Evolutionary conservation across 2,888 invertebrate genomes (phyloP), one percentile per base, ranked within the genome.

Genomic region (Empis stercorea): DNA sequence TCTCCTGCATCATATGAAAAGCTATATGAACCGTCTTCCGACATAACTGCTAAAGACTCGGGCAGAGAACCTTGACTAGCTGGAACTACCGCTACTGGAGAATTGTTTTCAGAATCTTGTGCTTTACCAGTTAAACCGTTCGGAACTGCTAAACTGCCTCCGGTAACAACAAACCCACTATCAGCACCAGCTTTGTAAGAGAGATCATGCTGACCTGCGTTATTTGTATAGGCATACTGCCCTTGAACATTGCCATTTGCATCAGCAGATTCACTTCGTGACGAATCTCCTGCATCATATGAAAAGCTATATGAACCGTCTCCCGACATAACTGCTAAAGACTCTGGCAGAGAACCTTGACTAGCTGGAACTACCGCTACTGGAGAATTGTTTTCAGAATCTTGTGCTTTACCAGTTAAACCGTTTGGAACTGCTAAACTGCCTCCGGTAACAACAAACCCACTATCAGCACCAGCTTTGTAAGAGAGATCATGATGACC

Each of bases 401-500:
- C 7, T 9, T 27, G 23, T 27, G 7, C 11, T 34, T n/a, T 7
- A 5, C n/a, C 34, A 5, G n/a, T n/a, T n/a, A 34, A n/a, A 34
- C 34, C 34, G 7, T 34, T 34, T 7, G 34, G 34, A 34, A n/a
- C 55, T 10, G 62, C 58, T 52, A 68, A 59, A 53, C 61, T 66
- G 37, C 68, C 68, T 41, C 65, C 65, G 51, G 64, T 62, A 38
- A 64, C 59, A 37, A 62, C 57, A 55, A 84, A 84, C 0, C 84
- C 84, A 1, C 79, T 82, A 55, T 78, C 78, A 47, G 79, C 73
- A 0, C 81, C 84, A n/a, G 84, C 84, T 51, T 80, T 76, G 63
- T 80, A 84, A 47, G 79, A 75, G 1, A 84, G 79, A 56, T 81
- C 79, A 59, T 83, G 81, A n/a, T 78, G 71, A 1, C 84, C 84